phyloP scores from a whole-genome alignment of 92 coral and sea anemone species.

The Blastomussa wellsi region DNA sequence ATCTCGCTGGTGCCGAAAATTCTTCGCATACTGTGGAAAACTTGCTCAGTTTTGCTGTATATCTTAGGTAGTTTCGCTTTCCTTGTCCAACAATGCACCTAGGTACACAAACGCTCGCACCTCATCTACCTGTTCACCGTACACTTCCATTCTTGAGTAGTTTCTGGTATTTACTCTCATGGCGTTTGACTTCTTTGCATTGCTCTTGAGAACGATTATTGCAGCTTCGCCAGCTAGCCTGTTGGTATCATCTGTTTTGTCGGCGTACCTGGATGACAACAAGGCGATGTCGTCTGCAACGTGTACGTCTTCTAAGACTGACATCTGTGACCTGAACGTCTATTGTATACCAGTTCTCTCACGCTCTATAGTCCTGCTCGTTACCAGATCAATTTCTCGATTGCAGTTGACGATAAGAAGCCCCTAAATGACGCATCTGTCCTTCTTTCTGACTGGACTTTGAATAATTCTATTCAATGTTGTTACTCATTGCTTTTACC shows the following conservation, averaged over 20 bases:
- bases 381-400: too few species aligned
- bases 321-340: too few species aligned
- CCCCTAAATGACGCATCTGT: background rate
- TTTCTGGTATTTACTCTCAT: background rate
- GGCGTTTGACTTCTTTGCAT: slow-evolving; percentile 1
- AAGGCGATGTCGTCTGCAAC: slow-evolving; percentile 19
- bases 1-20: background rate
- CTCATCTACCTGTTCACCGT: background rate
- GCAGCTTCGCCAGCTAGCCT: background rate
- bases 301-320: slow-evolving; percentile 2
- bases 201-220: background rate
- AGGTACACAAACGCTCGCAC: background rate
- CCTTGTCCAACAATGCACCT: background rate
- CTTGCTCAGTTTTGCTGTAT: background rate
- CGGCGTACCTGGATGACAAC: slow-evolving; percentile 5
- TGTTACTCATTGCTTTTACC: too few species aligned
- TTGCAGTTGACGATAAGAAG: too few species aligned
- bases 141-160: background rate
- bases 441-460: too few species aligned
- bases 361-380: background rate
- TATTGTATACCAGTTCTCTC: background rate
- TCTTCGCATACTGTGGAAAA: too few species aligned
- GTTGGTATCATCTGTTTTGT: background rate
- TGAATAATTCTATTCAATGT: too few species aligned
- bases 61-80: background rate